phyloP scores from a whole-genome alignment of 2,797 vertebrate species.

The Protonibea diacanthus region DNA sequence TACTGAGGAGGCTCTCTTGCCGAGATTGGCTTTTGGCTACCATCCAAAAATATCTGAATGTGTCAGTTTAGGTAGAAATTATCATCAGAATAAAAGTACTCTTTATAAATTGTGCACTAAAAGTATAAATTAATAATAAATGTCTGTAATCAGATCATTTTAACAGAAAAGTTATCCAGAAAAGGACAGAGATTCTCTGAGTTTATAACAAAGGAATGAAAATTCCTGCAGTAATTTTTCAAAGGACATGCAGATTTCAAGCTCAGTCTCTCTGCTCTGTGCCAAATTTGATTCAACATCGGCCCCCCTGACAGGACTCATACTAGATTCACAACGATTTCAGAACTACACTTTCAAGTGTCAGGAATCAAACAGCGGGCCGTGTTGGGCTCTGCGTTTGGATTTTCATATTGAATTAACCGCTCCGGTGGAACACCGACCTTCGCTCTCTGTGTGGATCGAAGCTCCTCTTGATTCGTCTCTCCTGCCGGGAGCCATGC shows the following conservation, averaged over 20 bases:
- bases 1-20: no score
- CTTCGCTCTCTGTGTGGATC: slow-evolving; percentile 46
- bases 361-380: slow-evolving; percentile 47
- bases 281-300: slow-evolving; percentile 1
- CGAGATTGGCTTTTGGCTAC: no score
- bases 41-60: background rate
- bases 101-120: background rate
- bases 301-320: background rate
- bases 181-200: background rate
- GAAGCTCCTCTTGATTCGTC: slow-evolving; percentile 51
- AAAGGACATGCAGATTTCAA: slow-evolving; percentile 22
- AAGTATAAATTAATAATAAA: background rate
- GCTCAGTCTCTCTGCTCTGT: background rate
- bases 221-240: background rate
- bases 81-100: background rate
- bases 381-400: slow-evolving; percentile 18
- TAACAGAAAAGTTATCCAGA: background rate
- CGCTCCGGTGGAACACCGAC: slow-evolving; percentile 34
- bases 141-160: background rate
- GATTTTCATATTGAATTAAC: slow-evolving; percentile 67
- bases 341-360: slow-evolving; percentile 47
- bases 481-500: slow-evolving; percentile 44
- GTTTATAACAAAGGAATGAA: background rate
- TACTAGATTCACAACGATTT: slow-evolving; percentile 29
- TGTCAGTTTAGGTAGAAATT: background rate